Evolutionary conservation across 1,140 invertebrate genomes (phyloP).

Genomic region (Saccostrea cuccullata): DNA sequence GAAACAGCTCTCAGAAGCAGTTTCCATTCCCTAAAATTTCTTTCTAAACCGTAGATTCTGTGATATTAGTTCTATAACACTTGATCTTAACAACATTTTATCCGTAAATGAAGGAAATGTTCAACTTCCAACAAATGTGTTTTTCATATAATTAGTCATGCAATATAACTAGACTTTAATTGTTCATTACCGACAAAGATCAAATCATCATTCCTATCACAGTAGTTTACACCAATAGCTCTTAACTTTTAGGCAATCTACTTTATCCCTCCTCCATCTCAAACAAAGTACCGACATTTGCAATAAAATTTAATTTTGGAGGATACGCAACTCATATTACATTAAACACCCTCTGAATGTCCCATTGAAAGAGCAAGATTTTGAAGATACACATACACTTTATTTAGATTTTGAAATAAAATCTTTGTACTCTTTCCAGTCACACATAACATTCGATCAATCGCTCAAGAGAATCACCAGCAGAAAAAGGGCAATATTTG

Average conservation of each 20-base stretch:
- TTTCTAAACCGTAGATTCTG: too few species aligned
- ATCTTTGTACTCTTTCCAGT: conserved; percentile 36
- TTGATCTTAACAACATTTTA: too few species aligned
- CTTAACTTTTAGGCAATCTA: too few species aligned
- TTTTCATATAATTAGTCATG: neutral
- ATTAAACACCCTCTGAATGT: neutral
- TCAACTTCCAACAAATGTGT: neutral
- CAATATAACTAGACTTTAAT: neutral
- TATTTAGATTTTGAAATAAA: neutral
- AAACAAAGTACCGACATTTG: too few species aligned
- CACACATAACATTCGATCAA: neutral
- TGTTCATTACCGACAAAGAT: neutral
- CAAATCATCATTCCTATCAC: neutral
- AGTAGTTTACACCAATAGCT: too few species aligned
- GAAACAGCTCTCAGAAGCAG: conserved; percentile 34
- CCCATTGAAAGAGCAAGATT: neutral
- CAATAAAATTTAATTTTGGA: neutral
- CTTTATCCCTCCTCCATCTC: neutral
- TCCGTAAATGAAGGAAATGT: too few species aligned
- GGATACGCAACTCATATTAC: neutral
- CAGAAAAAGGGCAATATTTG: conserved; percentile 7
- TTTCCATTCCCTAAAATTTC: conserved; percentile 15
- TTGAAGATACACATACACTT: neutral
- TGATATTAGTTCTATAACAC: too few species aligned
- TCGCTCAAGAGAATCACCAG: conserved; percentile 39